Percentiles rank a stretch among this genome's conserved stretches.
Conservation (phyloP, 2,888 invertebrate species). For the Bibio marci region DNA sequence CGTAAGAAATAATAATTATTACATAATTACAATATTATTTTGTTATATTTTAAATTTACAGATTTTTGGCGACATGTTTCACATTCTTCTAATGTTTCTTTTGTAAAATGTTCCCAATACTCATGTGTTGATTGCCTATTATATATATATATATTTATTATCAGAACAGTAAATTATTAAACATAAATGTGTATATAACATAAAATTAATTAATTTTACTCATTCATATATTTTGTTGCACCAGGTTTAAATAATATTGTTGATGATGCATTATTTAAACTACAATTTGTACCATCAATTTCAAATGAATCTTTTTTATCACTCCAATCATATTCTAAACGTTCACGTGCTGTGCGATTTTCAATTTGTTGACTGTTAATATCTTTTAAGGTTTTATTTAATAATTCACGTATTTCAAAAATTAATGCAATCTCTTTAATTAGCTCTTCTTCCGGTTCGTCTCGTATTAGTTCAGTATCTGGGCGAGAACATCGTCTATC, state of each 20-base stretch:
- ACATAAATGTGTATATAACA: neutral
- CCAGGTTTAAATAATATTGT: slow-evolving; percentile 66
- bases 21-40: neutral
- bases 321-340: slow-evolving; percentile 81
- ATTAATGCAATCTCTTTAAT: slow-evolving; percentile 57
- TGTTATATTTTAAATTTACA: slow-evolving; percentile 24
- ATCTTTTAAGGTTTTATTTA: slow-evolving; percentile 43
- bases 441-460: slow-evolving; percentile 58
- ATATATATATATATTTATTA: slow-evolving; percentile 3
- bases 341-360: slow-evolving; percentile 63
- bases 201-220: slow-evolving; percentile 28
- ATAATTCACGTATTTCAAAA: slow-evolving; percentile 43
- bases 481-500: slow-evolving; percentile 49
- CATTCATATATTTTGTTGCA: slow-evolving; percentile 58
- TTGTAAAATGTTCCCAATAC: slow-evolving; percentile 71
- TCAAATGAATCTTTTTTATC: slow-evolving; percentile 70
- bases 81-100: slow-evolving; percentile 56
- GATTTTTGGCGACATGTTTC: slow-evolving; percentile 64
- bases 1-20: neutral
- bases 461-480: slow-evolving; percentile 56
- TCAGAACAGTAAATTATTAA: neutral
- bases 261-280: slow-evolving; percentile 48
- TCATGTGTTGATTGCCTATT: slow-evolving; percentile 63
- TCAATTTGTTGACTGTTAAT: slow-evolving; percentile 53
- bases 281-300: slow-evolving; percentile 51